A percentile compares a stretch with the other conserved stretches of the same genome.
Evolutionary conservation across 2,888 invertebrate species (phyloP).

Genomic region (Monoplex corrugatus): DNA sequence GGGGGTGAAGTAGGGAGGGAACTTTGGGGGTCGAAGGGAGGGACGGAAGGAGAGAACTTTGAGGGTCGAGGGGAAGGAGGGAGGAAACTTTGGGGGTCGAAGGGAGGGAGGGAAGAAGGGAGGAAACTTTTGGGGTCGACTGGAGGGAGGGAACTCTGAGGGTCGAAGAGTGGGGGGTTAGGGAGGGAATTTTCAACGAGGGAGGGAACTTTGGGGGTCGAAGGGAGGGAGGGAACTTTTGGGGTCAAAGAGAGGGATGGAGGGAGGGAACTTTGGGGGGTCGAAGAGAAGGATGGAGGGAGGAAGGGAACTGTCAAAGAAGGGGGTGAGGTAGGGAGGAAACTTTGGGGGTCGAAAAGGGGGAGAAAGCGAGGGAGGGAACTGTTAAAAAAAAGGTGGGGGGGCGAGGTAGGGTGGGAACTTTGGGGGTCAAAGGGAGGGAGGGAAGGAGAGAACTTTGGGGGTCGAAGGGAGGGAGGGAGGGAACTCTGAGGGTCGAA

Average conservation of each 20-base stretch:
- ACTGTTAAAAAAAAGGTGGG: too few species aligned
- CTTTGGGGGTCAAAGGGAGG: not conserved
- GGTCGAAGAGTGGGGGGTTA: constrained; percentile 29
- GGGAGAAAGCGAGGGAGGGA: not conserved
- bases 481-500: not conserved
- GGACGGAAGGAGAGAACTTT: not conserved
- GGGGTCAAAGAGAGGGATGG: not conserved
- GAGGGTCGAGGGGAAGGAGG: too few species aligned
- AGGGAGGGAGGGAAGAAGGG: not conserved
- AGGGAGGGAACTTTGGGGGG: not conserved
- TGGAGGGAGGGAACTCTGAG: too few species aligned
- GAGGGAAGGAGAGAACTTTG: too few species aligned
- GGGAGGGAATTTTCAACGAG: constrained; percentile 32
- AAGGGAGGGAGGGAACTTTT: not conserved
- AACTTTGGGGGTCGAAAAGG: not conserved
- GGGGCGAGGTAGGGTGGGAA: constrained; percentile 3
- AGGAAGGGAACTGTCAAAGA: not conserved
- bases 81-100: too few species aligned
- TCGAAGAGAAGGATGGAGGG: constrained; percentile 5
- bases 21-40: not conserved
- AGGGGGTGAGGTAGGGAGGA: constrained; percentile 30
- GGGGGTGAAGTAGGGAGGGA: not conserved
- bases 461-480: not conserved
- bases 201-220: constrained; percentile 26
- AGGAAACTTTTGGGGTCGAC: too few species aligned